Conservation (phyloP, 2,797 vertebrate genomes). For the Lacerta bilineata region DNA sequence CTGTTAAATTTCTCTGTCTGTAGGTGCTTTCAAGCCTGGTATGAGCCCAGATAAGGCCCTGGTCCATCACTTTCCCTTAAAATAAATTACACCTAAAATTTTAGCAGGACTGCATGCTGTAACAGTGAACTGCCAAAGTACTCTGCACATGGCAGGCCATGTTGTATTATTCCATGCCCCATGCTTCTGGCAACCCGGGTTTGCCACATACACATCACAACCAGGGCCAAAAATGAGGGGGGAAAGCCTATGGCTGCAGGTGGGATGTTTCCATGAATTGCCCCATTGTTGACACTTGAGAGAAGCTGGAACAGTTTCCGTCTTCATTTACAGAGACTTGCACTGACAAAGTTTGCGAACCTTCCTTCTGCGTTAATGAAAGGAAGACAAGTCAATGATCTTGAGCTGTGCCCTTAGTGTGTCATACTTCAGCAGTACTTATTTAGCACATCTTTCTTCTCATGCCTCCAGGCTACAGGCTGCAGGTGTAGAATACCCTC, state of each 20-base stretch:
- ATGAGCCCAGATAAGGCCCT: neutral
- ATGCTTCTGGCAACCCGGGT: neutral
- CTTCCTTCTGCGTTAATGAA: neutral
- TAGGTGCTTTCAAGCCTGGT: neutral
- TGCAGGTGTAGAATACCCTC: conserved; percentile 7
- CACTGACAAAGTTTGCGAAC: neutral
- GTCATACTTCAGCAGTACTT: conserved; percentile 9
- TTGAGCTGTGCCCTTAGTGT: conserved; percentile 5
- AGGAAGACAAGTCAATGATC: neutral
- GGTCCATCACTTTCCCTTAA: neutral
- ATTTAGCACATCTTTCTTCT: conserved; percentile 20
- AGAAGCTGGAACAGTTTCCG: neutral
- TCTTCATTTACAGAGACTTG: neutral
- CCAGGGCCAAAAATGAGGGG: neutral
- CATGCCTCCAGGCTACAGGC: conserved; percentile 14
- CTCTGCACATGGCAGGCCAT: neutral
- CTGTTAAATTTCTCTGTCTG: neutral
- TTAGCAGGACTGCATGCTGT: too few relatives aligned
- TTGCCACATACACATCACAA: neutral
- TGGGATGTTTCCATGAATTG: neutral
- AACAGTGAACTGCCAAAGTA: neutral
- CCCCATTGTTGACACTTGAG: neutral
- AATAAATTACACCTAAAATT: neutral
- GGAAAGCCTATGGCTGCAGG: neutral
- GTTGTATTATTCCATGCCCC: neutral